Evolutionary conservation across 2,113 vertebrate genomes (phyloP).

Genomic region (Poeciliopsis turrubarensis): DNA sequence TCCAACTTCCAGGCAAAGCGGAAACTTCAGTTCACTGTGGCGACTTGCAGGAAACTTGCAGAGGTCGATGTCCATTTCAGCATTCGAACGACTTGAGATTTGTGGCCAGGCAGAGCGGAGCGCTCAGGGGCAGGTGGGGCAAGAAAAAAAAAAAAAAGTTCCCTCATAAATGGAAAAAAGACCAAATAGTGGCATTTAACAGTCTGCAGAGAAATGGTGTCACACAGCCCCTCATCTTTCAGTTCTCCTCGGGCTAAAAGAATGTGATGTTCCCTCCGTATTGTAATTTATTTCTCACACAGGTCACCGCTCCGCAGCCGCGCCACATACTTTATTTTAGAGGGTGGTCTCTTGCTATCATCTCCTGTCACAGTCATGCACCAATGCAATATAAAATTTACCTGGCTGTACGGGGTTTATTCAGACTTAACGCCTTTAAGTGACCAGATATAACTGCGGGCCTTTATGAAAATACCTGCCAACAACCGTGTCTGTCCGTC

Average conservation of each 20-base stretch:
- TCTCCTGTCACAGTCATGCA: conserved; percentile 39
- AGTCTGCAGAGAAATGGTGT: conserved; percentile 57
- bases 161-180: conserved; percentile 62
- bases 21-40: background rate
- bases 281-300: conserved; percentile 65
- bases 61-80: conserved; percentile 27
- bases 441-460: conserved; percentile 16
- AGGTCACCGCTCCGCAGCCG: conserved; percentile 50
- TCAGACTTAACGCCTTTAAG: conserved; percentile 19
- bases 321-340: conserved; percentile 45
- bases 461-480: conserved; percentile 38
- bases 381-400: conserved; percentile 7
- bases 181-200: conserved; percentile 74
- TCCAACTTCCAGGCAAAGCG: background rate
- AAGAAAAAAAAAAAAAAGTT: conserved; percentile 1
- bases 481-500: conserved; percentile 39
- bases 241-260: conserved; percentile 55
- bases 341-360: conserved; percentile 39
- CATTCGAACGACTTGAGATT: conserved; percentile 11
- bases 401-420: conserved; percentile 6
- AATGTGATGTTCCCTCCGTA: conserved; percentile 58
- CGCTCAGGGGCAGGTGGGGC: conserved; percentile 25
- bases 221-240: conserved; percentile 46
- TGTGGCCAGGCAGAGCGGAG: conserved; percentile 19
- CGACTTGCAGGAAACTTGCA: background rate